Conservation (phyloP, 2,888 invertebrate genomes). For the Volucella bombylans region DNA sequence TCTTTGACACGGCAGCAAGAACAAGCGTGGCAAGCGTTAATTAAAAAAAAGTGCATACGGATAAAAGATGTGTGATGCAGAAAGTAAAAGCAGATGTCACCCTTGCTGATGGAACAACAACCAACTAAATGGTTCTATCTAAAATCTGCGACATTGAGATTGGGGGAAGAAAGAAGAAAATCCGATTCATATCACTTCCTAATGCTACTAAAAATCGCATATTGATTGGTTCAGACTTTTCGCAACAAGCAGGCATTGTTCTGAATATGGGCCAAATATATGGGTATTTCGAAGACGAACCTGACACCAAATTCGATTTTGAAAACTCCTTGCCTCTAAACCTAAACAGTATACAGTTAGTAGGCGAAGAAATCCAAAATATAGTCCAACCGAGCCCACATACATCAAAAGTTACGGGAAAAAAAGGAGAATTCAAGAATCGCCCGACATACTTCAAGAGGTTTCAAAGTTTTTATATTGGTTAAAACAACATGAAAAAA, state of each 20-base stretch:
- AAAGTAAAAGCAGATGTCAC: neutral
- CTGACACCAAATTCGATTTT: no score
- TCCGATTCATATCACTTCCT: no score
- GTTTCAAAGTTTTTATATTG: constrained; percentile 1
- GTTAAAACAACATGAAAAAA: neutral
- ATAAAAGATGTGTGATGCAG: neutral
- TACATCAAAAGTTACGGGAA: neutral
- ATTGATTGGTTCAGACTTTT: no score
- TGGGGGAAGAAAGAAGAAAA: no score
- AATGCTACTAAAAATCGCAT: no score
- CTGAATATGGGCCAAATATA: no score
- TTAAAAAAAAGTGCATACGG: neutral
- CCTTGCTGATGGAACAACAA: neutral
- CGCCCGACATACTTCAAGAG: neutral
- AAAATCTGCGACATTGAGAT: constrained; percentile 39
- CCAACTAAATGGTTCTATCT: neutral
- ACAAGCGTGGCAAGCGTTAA: no score
- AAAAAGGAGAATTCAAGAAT: neutral
- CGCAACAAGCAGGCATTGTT: no score
- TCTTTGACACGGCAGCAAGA: no score
- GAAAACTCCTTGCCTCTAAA: no score
- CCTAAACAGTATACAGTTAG: neutral
- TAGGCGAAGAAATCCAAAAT: neutral
- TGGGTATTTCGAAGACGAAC: no score
- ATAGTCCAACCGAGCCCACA: neutral